Base-by-base conservation (phyloP, 2,888 invertebrate genomes). In the Tridacna crocea region DNA sequence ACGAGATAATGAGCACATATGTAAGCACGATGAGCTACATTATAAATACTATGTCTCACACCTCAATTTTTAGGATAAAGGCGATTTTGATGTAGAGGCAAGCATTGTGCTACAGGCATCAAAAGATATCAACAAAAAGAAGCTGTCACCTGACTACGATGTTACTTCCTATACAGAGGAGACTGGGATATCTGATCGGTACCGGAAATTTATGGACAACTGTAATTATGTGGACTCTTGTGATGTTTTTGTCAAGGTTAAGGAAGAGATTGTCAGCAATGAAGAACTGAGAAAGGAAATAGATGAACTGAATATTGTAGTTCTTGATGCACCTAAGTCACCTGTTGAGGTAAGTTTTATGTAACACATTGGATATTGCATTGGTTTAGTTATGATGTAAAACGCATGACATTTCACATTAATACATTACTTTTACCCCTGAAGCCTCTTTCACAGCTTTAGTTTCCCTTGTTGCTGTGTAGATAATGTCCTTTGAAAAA, bases 81-180 rank as follows among this genome's bases (percentile, higher is more conserved):
- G 89, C 63, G 90, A 91, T 27, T 90, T 87, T 88, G 90, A 91
- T 77, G 90, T 91, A 11, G 91, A 91, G 65, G 84, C 87, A 22
- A 91, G 90, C 76, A 81, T 86, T 65, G 91, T 90, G 0, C 66
- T 91, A 13, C 88, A 91, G 27, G 80, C 88, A 47, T 80, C 84
- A 60, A 87, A 88, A 65, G 85, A 85, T 51, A 79, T 89, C 17
- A 77, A 76, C 11, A 87, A 81, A 19, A 72, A 79, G 55, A 88
- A 88, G 65, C 79, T 90, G 51, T 63, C 72, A 22, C 27, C 26
- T 60, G 63, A 77, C 58, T 82, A 82, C 79, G 83, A 73, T 75
- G 68, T 82, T 75, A 75, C 73, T 75, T 78, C 86, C 85, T 86
- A 78, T 74, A 75, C 61, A 60, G 73, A 80, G 65, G 84, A 85